Evolutionary conservation across 2,797 vertebrate genomes (phyloP), one percentile per base, ranked within the genome.

Genomic region (Cetoscarus ocellatus): DNA sequence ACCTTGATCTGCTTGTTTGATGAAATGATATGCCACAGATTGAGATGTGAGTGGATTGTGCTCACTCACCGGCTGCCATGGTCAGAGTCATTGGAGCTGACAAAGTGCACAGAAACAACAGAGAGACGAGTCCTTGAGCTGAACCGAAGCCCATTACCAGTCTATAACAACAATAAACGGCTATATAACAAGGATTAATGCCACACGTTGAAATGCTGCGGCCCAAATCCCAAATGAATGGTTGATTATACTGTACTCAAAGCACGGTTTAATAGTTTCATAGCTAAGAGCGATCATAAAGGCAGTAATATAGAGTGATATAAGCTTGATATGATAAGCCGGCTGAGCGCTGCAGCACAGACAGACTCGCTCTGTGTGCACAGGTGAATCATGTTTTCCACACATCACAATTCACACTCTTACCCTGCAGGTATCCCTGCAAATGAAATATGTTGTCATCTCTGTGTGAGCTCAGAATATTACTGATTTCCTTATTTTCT

Each of bases 1-100:
- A 77, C 82, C 87, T 86, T 87, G 87, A 86, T 87, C 72, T 63
- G 52, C 27, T 67, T 39, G 53, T 79, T 79, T 88, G 82, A 89
- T 86, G 80, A 82, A 85, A 80, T 73, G 61, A 84, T 79, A 59
- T 49, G 51, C 56, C 40, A 51, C 53, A 54, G 63, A 76, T 79
- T 86, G 80, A 86, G 79, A 81, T 75, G 69, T 82, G 73, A 88
- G 75, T 56, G 65, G 67, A 66, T 71, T 65, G 75, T 67, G 44
- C 61, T 89, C 74, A 64, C 39, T 79, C 73, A 67, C 74, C 12
- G 13, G 55, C 71, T 11, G 45, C 62, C 80, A 82, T 42, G 74
- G 80, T 73, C 80, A 61, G 71, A 73, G 61, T 67, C 78, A 81
- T 86, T 85, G 61, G 36, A 27, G 52, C 82, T 79, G 82, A 78